Base-by-base conservation (phyloP, 2,888 invertebrate genomes). In the Callimorpha dominula region DNA sequence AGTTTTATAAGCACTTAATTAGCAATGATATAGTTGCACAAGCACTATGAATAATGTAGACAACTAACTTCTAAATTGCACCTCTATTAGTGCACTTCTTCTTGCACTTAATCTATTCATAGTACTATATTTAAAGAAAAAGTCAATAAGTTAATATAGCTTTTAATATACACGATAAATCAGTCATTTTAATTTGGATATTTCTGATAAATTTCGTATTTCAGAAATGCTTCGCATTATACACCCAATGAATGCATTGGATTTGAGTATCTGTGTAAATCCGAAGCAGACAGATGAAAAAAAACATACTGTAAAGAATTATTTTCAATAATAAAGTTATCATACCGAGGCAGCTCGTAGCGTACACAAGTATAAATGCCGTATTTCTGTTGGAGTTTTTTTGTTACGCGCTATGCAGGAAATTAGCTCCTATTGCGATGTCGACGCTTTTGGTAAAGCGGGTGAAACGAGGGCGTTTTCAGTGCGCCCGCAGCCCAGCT, bases 391-490 rank as follows among this genome's bases (percentile, higher is more conserved):
- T 89, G 86, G 88, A 92, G 92, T 94, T 87, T 88, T 87, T 95
- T 94, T 94, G 91, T 92, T 90, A 92, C 90, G 89, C 92, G 93
- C 93, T 92, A 92, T 95, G 94, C 94, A 95, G 95, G 95, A 95
- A 95, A 95, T 95, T 95, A 95, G 95, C 93, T 95, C 91, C 95
- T 95, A 95, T 95, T 95, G 95, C 95, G 92, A 94, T 92, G 95
- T 95, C 94, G 94, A 94, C 94, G 94, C 92, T 94, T 94, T 94
- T 91, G 93, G 94, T 93, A 92, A 92, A 95, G 93, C 94, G 95
- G 90, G 91, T 89, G 91, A 92, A 94, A 93, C 93, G 94, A 93
- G 94, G 92, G 90, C 92, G 91, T 92, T 91, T 90, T 87, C 89
- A 90, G 88, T 88, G 88, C 88, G 91, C 91, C 90, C 93, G 87